These are phyloP conservation scores for Leptatherina wallacei DNA, from an alignment of 2,797 vertebrate species.

Conservation along the genomic window DNA sequence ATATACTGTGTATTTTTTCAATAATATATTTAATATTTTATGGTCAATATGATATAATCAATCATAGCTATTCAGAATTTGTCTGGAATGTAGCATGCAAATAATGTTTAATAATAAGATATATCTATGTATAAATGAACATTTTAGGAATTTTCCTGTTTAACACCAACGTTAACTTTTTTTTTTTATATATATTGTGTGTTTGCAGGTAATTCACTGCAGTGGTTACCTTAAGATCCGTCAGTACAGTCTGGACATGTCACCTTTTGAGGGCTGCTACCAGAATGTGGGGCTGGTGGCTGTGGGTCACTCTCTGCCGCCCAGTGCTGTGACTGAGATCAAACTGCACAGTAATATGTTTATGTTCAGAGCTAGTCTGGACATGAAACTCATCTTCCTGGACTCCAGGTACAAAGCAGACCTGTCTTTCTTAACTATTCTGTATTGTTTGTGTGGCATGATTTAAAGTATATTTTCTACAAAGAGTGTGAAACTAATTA, in stretches of 20 bases:
- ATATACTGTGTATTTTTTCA: background rate
- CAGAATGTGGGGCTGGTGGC: conserved; percentile 98
- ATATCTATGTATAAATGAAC: background rate
- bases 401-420: conserved; percentile 90
- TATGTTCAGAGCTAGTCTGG: conserved; percentile 98
- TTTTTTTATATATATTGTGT: background rate
- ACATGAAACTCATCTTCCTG: conserved; percentile 99
- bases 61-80: background rate
- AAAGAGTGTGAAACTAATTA: background rate
- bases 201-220: conserved; percentile 94
- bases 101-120: background rate
- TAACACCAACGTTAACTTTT: background rate
- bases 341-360: conserved; percentile 99
- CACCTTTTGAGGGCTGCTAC: conserved; percentile 97
- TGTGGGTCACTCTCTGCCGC: conserved; percentile 96
- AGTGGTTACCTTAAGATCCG: conserved; percentile 98
- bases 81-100: background rate
- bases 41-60: background rate
- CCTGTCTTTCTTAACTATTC: background rate
- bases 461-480: background rate
- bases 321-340: conserved; percentile 97
- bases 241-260: conserved; percentile 98
- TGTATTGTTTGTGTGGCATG: background rate
- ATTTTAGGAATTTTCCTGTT: background rate
- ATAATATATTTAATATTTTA: background rate